phyloP scores from a whole-genome alignment of 2,797 vertebrate genomes.

The Triplophysa bombifrons region DNA sequence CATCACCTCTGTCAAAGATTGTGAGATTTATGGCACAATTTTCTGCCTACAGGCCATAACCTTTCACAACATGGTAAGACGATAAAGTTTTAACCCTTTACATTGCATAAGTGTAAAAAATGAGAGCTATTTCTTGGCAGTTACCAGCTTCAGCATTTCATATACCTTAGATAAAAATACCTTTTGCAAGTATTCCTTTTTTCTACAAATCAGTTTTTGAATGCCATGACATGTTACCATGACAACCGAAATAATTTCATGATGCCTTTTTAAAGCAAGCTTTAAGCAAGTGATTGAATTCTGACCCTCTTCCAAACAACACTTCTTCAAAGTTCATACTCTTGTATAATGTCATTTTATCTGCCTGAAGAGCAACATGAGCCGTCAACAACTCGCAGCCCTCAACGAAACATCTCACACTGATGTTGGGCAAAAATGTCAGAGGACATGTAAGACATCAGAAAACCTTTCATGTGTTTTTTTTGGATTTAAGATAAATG shows the following conservation, averaged over 20 bases:
- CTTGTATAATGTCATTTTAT: slow-evolving; percentile 1
- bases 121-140: neutral
- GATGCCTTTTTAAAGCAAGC: neutral
- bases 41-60: slow-evolving; percentile 6
- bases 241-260: neutral
- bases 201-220: no score
- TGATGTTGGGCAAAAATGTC: slow-evolving; percentile 53
- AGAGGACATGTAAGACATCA: slow-evolving; percentile 59
- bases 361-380: slow-evolving; percentile 57
- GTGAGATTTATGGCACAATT: slow-evolving; percentile 20
- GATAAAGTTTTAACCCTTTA: slow-evolving; percentile 71
- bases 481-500: slow-evolving; percentile 68
- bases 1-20: slow-evolving; percentile 59
- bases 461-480: slow-evolving; percentile 63
- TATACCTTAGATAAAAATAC: neutral
- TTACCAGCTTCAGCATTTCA: slow-evolving; percentile 34
- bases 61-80: slow-evolving; percentile 59
- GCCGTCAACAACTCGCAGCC: slow-evolving; percentile 49
- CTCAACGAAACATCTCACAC: slow-evolving; percentile 52
- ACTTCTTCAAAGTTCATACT: neutral
- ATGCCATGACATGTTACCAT: neutral
- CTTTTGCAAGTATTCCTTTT: no score
- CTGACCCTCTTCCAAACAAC: neutral
- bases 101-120: slow-evolving; percentile 61
- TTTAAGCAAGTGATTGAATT: neutral